Base-by-base conservation (phyloP, 1,140 invertebrate species). In the Orchestia grillus region DNA sequence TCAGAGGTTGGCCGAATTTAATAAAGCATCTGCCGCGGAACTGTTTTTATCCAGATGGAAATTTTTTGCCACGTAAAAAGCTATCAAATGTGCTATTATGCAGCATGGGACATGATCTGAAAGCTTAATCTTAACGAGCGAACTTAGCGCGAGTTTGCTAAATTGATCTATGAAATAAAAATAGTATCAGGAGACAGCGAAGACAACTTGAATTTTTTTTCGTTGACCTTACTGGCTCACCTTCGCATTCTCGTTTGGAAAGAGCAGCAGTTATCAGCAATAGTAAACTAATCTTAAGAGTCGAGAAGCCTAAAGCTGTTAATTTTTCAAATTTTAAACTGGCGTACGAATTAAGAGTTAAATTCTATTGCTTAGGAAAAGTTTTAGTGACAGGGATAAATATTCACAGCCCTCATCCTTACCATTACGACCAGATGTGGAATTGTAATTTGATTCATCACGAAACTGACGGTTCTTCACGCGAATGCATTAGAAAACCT, bases 1-100 rank as follows among this genome's bases (percentile, higher is more conserved):
- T 94, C 92, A 94, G 44, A 94, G 92, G 92, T 94, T 40, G 92
- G 47, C 43, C 44, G 44, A 94, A 94, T 91, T 43, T 91, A 91
- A 91, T 91, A 91, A 91, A 42, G 41, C 88, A 91, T 91, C 15
- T 42, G 88, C 88, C 36, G 3, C 62, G 62, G 36, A 15, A 36
- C 62, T 36, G 62, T 77, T 77, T 77, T 77, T 77, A 15, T 77
- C 28, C 62, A 77, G 62, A 77, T 77, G 62, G 15, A 77, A 23
- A 3, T 23, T 77, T 77, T 77, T 15, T 23, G 28, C 28, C 28
- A 15, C 47, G 62, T 77, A 77, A 77, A 36, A 77, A 77, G 15
- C 62, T 77, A 77, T 77, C 62, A 77, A 77, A 77, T 77, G 62
- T 77, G 28, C 62, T 77, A 77, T 77, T 77, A 77, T 77, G 62